Conservation (phyloP, 2,888 invertebrate species). For the Elmis aenea region DNA sequence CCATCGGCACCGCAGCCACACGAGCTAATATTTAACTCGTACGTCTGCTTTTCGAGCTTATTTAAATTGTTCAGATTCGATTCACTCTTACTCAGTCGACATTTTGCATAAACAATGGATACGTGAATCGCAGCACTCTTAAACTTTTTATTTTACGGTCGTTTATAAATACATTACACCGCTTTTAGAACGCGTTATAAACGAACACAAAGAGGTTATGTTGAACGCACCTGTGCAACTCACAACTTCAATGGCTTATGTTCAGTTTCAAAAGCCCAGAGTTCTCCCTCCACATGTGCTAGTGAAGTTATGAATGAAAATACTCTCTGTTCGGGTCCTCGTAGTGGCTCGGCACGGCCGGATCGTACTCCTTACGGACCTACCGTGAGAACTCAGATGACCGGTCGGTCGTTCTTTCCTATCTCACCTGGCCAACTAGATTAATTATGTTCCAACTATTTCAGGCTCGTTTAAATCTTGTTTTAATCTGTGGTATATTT, state of each 20-base stretch:
- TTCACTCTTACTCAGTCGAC: too few relatives aligned
- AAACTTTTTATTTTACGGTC: too few relatives aligned
- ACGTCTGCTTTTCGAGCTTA: too few relatives aligned
- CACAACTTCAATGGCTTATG: slow-evolving; percentile 31
- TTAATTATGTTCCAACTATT: slow-evolving; percentile 19
- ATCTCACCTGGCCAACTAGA: slow-evolving; percentile 21
- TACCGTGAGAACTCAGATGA: slow-evolving; percentile 27
- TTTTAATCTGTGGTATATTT: slow-evolving; percentile 6
- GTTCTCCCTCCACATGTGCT: slow-evolving; percentile 34
- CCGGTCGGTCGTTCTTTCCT: slow-evolving; percentile 16
- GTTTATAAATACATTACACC: too few relatives aligned
- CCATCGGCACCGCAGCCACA: too few relatives aligned
- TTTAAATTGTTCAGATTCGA: too few relatives aligned
- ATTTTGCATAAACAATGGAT: too few relatives aligned
- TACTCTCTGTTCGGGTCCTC: slow-evolving; percentile 41
- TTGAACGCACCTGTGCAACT: slow-evolving; percentile 33
- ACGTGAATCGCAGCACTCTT: too few relatives aligned
- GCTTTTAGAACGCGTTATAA: too few relatives aligned
- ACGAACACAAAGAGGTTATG: slow-evolving; percentile 19
- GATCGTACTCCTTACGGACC: slow-evolving; percentile 8
- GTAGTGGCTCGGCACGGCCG: slow-evolving; percentile 9
- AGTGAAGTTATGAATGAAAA: slow-evolving; percentile 51
- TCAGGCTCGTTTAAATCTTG: slow-evolving; percentile 5
- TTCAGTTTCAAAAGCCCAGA: slow-evolving; percentile 30
- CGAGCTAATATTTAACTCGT: too few relatives aligned